Percentiles rank a stretch among this genome's conserved stretches.
Conservation (phyloP, 2,113 vertebrate genomes). For the Perccottus glenii region DNA sequence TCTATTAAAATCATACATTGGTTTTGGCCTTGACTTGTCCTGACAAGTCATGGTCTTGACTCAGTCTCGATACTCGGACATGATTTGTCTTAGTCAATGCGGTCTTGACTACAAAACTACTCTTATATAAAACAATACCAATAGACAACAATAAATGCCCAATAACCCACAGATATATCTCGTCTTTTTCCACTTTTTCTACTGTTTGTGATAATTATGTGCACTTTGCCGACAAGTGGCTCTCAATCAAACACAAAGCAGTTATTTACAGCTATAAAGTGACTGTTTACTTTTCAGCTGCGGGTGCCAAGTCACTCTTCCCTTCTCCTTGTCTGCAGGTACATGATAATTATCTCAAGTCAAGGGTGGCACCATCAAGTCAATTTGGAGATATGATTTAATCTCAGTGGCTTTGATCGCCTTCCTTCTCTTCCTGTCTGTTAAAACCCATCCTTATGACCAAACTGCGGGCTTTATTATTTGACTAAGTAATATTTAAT, state of each 20-base stretch:
- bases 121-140: not conserved
- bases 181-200: constrained; percentile 2
- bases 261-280: not conserved
- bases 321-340: constrained; percentile 36
- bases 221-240: constrained; percentile 13
- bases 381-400: constrained; percentile 69
- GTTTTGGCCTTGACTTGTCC: too few species aligned
- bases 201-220: constrained; percentile 20
- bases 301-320: constrained; percentile 22
- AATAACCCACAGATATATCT: not conserved
- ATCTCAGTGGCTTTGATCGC: constrained; percentile 62
- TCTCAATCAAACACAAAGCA: constrained; percentile 24
- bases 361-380: constrained; percentile 57
- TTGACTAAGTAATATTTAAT: constrained; percentile 50
- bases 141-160: not conserved
- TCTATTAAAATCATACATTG: too few species aligned
- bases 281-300: constrained; percentile 21
- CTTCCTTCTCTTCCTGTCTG: constrained; percentile 52
- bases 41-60: too few species aligned
- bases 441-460: constrained; percentile 26
- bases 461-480: constrained; percentile 24
- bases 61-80: too few species aligned
- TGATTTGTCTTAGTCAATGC: too few species aligned
- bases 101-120: too few species aligned
- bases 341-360: constrained; percentile 65